Percentiles rank a stretch among this genome's conserved stretches.
Evolutionary conservation across 2,113 vertebrate genomes (phyloP).

Genomic region (Pelmatolapia mariae): DNA sequence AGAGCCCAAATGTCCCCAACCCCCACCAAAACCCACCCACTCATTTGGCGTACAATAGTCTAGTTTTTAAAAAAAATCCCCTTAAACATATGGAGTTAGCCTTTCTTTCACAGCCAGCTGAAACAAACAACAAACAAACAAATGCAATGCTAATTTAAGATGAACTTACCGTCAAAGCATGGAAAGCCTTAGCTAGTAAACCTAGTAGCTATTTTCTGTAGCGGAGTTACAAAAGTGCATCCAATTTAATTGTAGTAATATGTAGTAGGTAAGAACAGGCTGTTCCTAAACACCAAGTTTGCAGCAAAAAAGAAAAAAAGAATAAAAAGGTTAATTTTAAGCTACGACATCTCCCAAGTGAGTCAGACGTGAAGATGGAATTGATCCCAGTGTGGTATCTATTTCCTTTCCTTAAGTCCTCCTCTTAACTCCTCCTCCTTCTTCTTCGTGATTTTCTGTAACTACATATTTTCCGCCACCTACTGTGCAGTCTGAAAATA

Average conservation of each 20-base stretch:
- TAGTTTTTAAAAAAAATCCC: background rate
- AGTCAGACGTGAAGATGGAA: fast-evolving
- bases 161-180: background rate
- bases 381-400: fast-evolving
- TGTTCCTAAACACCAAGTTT: background rate
- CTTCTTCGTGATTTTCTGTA: background rate
- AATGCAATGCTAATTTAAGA: background rate
- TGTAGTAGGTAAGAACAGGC: background rate
- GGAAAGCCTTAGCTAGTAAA: background rate
- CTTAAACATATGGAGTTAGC: background rate
- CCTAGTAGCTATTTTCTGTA: background rate
- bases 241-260: background rate
- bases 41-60: background rate
- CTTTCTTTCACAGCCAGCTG: background rate
- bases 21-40: background rate
- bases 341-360: fast-evolving
- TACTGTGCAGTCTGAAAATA: background rate
- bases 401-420: background rate
- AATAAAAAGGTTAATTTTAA: background rate
- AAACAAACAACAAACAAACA: background rate
- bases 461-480: background rate
- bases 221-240: background rate
- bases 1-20: background rate
- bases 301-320: background rate
- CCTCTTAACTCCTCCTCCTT: background rate